A percentile compares a stretch with the other conserved stretches of the same genome.
phyloP scores from a whole-genome alignment of 2,888 invertebrate genomes.

The Cerceris rybyensis region DNA sequence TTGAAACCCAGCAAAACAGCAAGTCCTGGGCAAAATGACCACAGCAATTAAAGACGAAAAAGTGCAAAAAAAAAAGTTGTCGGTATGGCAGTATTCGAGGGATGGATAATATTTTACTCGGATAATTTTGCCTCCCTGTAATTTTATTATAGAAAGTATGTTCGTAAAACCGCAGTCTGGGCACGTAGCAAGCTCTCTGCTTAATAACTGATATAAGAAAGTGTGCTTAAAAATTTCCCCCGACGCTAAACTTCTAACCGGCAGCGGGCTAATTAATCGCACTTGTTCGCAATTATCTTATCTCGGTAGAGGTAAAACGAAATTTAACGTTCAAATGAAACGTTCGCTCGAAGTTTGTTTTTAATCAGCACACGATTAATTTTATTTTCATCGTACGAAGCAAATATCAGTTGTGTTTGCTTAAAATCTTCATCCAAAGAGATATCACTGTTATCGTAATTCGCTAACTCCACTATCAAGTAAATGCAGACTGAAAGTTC shows the following conservation, averaged over 20 bases:
- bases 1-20: no score
- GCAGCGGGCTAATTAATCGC: not conserved
- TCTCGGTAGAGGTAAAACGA: not conserved
- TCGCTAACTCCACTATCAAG: conserved; percentile 16
- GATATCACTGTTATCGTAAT: conserved; percentile 14
- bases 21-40: no score
- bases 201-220: conserved; percentile 2
- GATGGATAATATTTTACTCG: not conserved
- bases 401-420: no score
- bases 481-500: conserved; percentile 15
- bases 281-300: not conserved
- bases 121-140: not conserved
- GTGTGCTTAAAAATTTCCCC: not conserved
- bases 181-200: not conserved
- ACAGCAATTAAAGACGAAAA: no score
- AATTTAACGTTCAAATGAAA: not conserved
- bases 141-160: not conserved
- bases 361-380: no score
- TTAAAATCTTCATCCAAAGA: not conserved
- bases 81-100: not conserved
- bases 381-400: no score
- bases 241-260: not conserved
- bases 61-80: not conserved
- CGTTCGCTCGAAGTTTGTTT: no score
- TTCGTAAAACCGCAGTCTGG: not conserved